phyloP scores from a whole-genome alignment of 2,797 vertebrate genomes.

The Rhadinocentrus ornatus region DNA sequence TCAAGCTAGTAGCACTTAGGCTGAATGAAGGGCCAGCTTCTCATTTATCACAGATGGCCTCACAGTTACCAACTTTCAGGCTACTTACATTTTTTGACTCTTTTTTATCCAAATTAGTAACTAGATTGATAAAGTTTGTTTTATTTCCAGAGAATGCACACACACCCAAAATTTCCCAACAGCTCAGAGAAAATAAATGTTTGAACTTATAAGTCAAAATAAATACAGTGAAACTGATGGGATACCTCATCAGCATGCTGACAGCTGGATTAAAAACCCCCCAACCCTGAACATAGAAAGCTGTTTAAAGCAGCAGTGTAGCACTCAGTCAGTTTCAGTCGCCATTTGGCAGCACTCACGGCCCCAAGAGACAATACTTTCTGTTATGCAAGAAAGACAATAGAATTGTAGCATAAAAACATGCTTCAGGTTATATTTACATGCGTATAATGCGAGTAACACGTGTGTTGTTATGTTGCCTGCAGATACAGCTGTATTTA shows the following conservation, averaged over 20 bases:
- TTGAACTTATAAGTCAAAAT: background rate
- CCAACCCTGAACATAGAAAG: background rate
- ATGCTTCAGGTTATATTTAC: conserved; percentile 8
- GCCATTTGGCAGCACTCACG: background rate
- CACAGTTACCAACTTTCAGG: no score
- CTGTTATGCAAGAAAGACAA: background rate
- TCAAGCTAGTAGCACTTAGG: no score
- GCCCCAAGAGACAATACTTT: background rate
- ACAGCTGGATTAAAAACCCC: conserved; percentile 3
- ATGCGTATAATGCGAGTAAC: background rate
- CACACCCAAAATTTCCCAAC: no score
- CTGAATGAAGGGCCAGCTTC: no score
- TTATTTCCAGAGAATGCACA: no score
- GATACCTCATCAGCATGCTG: background rate
- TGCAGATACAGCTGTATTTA: background rate
- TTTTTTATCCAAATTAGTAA: no score
- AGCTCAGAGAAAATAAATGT: background rate
- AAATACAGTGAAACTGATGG: background rate
- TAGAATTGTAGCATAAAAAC: background rate
- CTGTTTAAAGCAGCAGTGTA: conserved; percentile 6
- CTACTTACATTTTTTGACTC: no score
- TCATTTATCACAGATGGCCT: no score
- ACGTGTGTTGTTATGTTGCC: background rate
- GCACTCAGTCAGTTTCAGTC: background rate
- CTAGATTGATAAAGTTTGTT: no score